Conservation (phyloP, 2,888 invertebrate species). For the Trissoscelio sp. region DNA sequence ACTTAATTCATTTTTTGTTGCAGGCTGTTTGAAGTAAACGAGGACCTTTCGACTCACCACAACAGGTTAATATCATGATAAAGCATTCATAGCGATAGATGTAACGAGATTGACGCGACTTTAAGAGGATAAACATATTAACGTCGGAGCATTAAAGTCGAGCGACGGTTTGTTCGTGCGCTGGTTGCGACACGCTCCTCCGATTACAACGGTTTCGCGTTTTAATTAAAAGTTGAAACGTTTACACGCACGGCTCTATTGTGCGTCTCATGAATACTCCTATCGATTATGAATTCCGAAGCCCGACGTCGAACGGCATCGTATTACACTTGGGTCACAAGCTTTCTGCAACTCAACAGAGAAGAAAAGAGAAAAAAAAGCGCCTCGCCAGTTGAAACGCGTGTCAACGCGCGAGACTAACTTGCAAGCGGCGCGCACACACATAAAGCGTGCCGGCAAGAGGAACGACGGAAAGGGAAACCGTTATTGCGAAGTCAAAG, state of each 20-base stretch:
- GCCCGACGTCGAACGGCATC: background rate
- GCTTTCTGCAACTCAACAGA: background rate
- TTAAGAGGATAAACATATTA: slow-evolving; percentile 44
- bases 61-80: slow-evolving; percentile 40
- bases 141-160: slow-evolving; percentile 24
- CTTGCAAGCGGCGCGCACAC: too few species aligned
- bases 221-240: slow-evolving; percentile 18
- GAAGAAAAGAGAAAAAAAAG: too few species aligned
- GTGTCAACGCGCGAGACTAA: slow-evolving; percentile 3
- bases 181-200: background rate
- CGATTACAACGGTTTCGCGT: slow-evolving; percentile 13
- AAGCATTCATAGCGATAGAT: slow-evolving; percentile 26
- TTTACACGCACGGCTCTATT: background rate
- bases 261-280: background rate
- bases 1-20: slow-evolving; percentile 12
- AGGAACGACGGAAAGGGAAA: slow-evolving; percentile 31
- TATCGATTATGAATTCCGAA: background rate
- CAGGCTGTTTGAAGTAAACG: slow-evolving; percentile 20
- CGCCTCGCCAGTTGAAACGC: background rate
- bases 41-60: slow-evolving; percentile 13
- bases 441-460: too few species aligned
- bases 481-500: slow-evolving; percentile 42
- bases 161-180: background rate
- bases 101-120: slow-evolving; percentile 35
- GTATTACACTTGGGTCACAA: background rate